Base-by-base conservation (phyloP, 2,113 vertebrate genomes). In the Gulo gulo region DNA sequence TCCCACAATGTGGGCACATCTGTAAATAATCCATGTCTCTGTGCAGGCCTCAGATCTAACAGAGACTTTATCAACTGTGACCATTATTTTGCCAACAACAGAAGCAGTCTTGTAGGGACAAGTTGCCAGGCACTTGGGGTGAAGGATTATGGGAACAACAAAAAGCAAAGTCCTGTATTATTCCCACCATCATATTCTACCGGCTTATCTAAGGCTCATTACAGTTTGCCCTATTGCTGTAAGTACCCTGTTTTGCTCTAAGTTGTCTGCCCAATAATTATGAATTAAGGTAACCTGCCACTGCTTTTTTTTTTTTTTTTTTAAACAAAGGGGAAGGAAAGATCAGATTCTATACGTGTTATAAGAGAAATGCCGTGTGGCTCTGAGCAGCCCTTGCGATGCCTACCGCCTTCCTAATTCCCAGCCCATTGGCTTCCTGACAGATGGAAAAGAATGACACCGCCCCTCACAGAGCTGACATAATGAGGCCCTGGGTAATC, bases 401-500 rank as follows among this genome's bases (percentile, higher is more conserved):
- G 39, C 29, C 69, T 1, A 7, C 24, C 94, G 92, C 36, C 50
- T 89, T 80, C 59, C 92, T 96, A 97, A 97, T 97, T 95, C 94
- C 26, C 73, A 96, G 65, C 61, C 95, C 65, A 23, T 24, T 96
- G 45, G 85, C 74, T 92, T 96, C 96, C 96, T 96, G 97, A 94
- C 71, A 98, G 97, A 98, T 87, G 80, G 92, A 81, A 92, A 85
- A 57, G 47, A 97, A 76, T 24, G 78, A 57, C 89, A 92, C 55
- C 16, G 4, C 4, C 92, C 83, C 61, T 93, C n/a, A 0, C 0
- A 47, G 92, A 29, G 63, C 88, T 88, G 92, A 7, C 24, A 74
- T 95, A 98, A 97, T 71, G 81, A 98, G 98, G 57, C 36, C 45
- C 55, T 42, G 91, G 91, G 88, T 84, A 98, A 98, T 98, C 96